A percentile compares a stretch with the other conserved stretches of the same genome.
Conservation (phyloP, 2,888 invertebrate species). For the Drosophila diplacantha region DNA sequence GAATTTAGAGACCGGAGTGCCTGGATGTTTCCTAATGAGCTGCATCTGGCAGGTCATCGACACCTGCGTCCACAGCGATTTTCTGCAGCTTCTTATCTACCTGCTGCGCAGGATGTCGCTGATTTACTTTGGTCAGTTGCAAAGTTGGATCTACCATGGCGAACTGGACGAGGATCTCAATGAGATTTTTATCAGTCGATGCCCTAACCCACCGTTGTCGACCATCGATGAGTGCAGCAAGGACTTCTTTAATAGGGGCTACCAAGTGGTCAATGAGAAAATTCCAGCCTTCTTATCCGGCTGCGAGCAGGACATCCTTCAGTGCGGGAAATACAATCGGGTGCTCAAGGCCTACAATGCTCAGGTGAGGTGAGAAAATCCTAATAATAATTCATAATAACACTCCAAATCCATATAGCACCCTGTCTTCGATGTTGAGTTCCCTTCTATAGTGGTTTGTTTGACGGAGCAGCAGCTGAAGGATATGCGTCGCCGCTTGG, state of each 20-base stretch:
- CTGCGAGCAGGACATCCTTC: conserved; percentile 82
- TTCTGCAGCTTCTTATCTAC: conserved; percentile 72
- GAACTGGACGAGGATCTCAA: conserved; percentile 87
- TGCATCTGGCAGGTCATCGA: conserved; percentile 75
- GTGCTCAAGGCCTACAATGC: conserved; percentile 85
- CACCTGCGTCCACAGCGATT: conserved; percentile 67
- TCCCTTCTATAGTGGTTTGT: conserved; percentile 74
- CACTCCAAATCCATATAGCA: conserved; percentile 58
- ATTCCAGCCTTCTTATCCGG: conserved; percentile 85
- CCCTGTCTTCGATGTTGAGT: conserved; percentile 69
- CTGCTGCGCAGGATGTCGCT: conserved; percentile 74
- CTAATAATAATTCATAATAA: background rate
- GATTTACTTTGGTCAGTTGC: conserved; percentile 79
- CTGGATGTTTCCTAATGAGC: conserved; percentile 73
- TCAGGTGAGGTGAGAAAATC: conserved; percentile 78
- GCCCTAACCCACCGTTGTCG: conserved; percentile 29
- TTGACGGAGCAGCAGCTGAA: conserved; percentile 71
- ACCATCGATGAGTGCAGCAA: conserved; percentile 71
- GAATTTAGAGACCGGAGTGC: conserved; percentile 58
- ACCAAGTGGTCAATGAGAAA: conserved; percentile 67
- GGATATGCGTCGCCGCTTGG: conserved; percentile 64
- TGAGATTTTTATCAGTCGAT: conserved; percentile 87
- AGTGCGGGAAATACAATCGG: conserved; percentile 86
- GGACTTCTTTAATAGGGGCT: conserved; percentile 76
- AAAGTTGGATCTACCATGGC: conserved; percentile 92